Percentiles rank a stretch among this genome's conserved stretches.
Conservation (phyloP, 2,888 invertebrate genomes). For the Ariolimax columbianus region DNA sequence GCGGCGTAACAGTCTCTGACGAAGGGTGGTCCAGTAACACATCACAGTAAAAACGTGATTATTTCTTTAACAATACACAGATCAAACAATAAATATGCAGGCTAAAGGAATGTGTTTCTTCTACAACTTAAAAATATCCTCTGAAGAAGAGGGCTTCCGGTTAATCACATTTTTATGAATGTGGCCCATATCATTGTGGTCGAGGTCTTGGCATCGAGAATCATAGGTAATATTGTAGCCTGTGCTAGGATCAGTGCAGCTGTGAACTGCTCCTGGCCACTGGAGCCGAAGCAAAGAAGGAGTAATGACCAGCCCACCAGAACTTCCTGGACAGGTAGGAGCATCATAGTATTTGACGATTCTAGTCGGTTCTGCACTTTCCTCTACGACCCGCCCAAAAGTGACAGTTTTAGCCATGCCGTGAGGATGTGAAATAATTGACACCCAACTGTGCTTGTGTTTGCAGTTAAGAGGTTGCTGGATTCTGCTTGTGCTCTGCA, state of each 20-base stretch:
- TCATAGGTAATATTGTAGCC: slow-evolving; percentile 42
- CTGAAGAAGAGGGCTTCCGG: slow-evolving; percentile 8
- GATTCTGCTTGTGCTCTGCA: slow-evolving; percentile 23
- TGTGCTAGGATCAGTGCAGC: slow-evolving; percentile 2
- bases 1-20: too few species aligned
- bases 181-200: slow-evolving; percentile 17
- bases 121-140: slow-evolving; percentile 6
- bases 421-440: slow-evolving; percentile 45
- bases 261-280: slow-evolving; percentile 52
- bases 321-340: slow-evolving; percentile 48
- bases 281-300: slow-evolving; percentile 43
- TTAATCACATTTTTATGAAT: slow-evolving; percentile 26
- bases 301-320: slow-evolving; percentile 47
- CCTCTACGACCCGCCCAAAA: slow-evolving; percentile 31
- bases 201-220: slow-evolving; percentile 35
- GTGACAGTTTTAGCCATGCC: slow-evolving; percentile 38
- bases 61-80: background rate
- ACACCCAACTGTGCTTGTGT: slow-evolving; percentile 39
- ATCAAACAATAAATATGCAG: background rate
- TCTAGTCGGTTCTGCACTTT: background rate
- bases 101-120: background rate
- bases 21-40: too few species aligned
- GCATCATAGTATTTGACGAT: slow-evolving; percentile 48
- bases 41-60: too few species aligned
- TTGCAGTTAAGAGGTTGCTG: background rate